Conservation (phyloP, 1,140 invertebrate genomes). For the Medauroidea extradentata region DNA sequence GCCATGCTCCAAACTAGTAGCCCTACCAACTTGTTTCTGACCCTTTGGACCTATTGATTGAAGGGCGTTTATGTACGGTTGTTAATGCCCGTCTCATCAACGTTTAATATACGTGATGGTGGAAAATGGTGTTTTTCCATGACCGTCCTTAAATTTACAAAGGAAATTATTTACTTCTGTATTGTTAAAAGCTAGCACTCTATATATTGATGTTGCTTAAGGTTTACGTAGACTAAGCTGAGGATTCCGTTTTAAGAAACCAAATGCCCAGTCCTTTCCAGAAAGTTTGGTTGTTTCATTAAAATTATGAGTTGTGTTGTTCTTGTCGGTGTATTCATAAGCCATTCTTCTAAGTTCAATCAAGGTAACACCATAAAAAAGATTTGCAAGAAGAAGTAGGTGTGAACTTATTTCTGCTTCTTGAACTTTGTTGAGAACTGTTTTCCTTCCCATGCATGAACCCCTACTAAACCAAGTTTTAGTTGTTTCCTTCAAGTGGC, state of each 20-base stretch:
- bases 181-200: background rate
- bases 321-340: background rate
- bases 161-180: background rate
- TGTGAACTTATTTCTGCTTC: background rate
- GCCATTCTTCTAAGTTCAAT: background rate
- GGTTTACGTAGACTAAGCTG: background rate
- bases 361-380: background rate
- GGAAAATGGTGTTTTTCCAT: background rate
- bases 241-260: background rate
- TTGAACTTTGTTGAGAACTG: background rate
- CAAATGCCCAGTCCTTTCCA: background rate
- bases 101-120: background rate
- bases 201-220: background rate
- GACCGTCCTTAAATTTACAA: background rate
- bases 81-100: slow-evolving; percentile 8
- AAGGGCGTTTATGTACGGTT: background rate
- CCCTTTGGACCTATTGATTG: slow-evolving; percentile 20
- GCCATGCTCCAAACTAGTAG: slow-evolving; percentile 35
- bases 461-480: background rate
- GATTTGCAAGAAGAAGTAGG: background rate
- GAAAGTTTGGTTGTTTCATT: background rate
- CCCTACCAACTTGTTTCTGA: slow-evolving; percentile 34
- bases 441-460: background rate
- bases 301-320: background rate
- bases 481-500: background rate